phyloP scores from a whole-genome alignment of 2,888 invertebrate genomes.

The Brachypterus glaber region DNA sequence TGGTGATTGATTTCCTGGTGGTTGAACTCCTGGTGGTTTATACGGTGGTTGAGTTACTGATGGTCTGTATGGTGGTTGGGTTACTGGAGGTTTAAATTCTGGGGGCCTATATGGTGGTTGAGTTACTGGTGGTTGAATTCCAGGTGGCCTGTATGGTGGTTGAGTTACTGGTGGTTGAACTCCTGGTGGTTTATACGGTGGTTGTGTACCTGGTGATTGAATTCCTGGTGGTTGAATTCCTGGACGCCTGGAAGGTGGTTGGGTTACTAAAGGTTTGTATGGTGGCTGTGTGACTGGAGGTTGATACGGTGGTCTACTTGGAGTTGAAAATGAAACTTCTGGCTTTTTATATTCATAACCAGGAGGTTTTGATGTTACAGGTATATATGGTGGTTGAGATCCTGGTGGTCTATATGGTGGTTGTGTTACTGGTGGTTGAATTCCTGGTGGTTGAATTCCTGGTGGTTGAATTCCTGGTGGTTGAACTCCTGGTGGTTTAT shows the following conservation, averaged over 20 bases:
- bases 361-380: slow-evolving; percentile 4
- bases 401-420: neutral
- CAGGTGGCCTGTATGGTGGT: slow-evolving; percentile 7
- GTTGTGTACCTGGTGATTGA: neutral
- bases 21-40: neutral
- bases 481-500: slow-evolving; percentile 1
- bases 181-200: slow-evolving; percentile 4
- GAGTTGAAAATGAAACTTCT: slow-evolving; percentile 1
- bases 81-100: slow-evolving; percentile 3
- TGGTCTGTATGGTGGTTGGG: slow-evolving; percentile 5
- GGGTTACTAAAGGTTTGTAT: slow-evolving; percentile 3
- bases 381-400: slow-evolving; percentile 9
- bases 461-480: neutral
- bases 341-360: neutral
- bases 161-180: neutral
- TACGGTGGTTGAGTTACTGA: slow-evolving; percentile 1
- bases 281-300: slow-evolving; percentile 3
- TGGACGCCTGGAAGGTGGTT: slow-evolving; percentile 7
- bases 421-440: neutral
- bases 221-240: neutral
- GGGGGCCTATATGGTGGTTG: slow-evolving; percentile 5
- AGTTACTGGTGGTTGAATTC: slow-evolving; percentile 5
- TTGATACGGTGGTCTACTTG: slow-evolving; percentile 6
- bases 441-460: neutral
- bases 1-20: slow-evolving; percentile 8